A percentile compares a stretch with the other conserved stretches of the same genome.
Conservation (phyloP, 2,113 vertebrate genomes). For the cat (Felis catus) region DNA sequence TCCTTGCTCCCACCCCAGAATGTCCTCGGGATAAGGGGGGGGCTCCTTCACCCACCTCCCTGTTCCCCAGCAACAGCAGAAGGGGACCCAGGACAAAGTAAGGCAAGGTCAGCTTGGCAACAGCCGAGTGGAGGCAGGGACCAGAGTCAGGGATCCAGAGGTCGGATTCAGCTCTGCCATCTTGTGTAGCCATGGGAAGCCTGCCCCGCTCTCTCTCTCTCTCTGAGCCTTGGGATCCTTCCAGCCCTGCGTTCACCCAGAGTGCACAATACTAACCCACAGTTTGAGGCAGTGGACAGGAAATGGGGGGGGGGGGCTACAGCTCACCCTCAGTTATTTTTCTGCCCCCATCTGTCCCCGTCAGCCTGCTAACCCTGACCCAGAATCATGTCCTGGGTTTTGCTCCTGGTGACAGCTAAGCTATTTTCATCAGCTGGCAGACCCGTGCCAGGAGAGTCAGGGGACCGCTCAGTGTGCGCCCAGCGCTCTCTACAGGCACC, state of each 20-base stretch:
- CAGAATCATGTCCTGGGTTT: neutral
- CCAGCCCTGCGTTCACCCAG: neutral
- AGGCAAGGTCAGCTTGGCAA: neutral
- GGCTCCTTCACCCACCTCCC: neutral
- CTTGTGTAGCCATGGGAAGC: accelerated
- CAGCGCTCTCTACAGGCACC: neutral
- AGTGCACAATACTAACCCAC: accelerated
- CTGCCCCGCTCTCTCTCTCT: neutral
- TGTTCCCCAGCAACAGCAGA: neutral
- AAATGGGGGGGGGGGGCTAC: neutral
- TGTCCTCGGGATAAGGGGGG: neutral
- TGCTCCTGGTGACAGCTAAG: neutral
- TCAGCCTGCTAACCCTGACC: too few species aligned
- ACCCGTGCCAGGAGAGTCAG: neutral
- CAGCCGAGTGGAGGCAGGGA: too few species aligned
- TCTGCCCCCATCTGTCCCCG: neutral
- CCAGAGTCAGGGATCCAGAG: neutral
- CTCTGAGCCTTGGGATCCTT: neutral
- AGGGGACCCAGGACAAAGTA: neutral
- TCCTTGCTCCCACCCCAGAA: neutral
- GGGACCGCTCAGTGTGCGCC: accelerated
- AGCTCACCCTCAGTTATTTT: neutral
- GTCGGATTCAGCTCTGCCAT: neutral
- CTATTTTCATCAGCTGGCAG: neutral
- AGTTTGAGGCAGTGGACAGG: neutral